phyloP scores from a whole-genome alignment of 2,888 invertebrate genomes.

The Plebejus melissa region DNA sequence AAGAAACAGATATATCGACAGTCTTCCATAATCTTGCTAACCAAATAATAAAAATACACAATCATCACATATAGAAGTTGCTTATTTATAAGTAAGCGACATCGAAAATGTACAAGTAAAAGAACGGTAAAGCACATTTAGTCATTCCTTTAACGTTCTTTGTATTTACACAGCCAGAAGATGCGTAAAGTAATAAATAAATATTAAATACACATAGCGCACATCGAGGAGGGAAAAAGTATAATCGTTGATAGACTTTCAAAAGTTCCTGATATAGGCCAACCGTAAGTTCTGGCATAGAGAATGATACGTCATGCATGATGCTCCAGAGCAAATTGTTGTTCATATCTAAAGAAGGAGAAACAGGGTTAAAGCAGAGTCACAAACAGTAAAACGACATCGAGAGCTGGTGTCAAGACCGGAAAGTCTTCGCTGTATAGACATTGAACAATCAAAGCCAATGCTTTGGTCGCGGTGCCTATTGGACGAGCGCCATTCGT shows the following conservation, averaged over 20 bases:
- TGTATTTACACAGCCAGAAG: slow-evolving; percentile 33
- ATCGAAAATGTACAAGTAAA: slow-evolving; percentile 37
- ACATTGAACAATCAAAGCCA: slow-evolving; percentile 76
- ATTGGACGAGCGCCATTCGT: slow-evolving; percentile 34
- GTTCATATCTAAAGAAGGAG: background rate
- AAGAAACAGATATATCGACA: slow-evolving; percentile 27
- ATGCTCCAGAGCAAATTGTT: slow-evolving; percentile 37
- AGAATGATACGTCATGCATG: slow-evolving; percentile 51
- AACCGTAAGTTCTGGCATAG: slow-evolving; percentile 5
- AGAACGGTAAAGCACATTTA: slow-evolving; percentile 37
- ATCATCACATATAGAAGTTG: slow-evolving; percentile 27
- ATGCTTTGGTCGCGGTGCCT: slow-evolving; percentile 66
- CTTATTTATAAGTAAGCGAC: slow-evolving; percentile 32
- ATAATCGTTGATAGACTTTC: background rate
- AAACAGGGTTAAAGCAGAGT: slow-evolving; percentile 60
- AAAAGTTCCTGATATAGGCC: slow-evolving; percentile 9
- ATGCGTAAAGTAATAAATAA: slow-evolving; percentile 35
- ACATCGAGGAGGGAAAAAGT: slow-evolving; percentile 45
- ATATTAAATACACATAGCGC: slow-evolving; percentile 33
- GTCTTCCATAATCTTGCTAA: slow-evolving; percentile 8
- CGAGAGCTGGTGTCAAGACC: slow-evolving; percentile 68
- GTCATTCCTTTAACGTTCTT: slow-evolving; percentile 41
- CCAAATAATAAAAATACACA: slow-evolving; percentile 16
- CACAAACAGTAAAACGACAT: slow-evolving; percentile 72
- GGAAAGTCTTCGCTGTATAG: slow-evolving; percentile 61